A percentile compares a stretch with the other conserved stretches of the same genome.
phyloP scores from a whole-genome alignment of 1,140 invertebrate species.

The Euura lappo region DNA sequence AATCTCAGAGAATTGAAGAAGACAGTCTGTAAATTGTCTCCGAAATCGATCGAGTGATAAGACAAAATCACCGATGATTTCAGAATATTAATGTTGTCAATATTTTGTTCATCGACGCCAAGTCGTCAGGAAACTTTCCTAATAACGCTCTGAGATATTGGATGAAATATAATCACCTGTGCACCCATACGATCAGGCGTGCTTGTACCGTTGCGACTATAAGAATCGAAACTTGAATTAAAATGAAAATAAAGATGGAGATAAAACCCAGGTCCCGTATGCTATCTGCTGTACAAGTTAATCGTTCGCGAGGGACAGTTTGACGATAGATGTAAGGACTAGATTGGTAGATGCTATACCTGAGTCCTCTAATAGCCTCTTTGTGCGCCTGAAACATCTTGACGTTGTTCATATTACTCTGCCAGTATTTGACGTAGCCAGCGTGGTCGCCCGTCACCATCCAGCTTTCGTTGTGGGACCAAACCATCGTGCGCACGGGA shows the following conservation, averaged over 20 bases:
- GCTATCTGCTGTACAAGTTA: slow-evolving; percentile 38
- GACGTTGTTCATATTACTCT: slow-evolving; percentile 99
- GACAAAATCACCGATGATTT: too few relatives aligned
- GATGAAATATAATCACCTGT: slow-evolving; percentile 38
- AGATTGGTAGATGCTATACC: slow-evolving; percentile 72
- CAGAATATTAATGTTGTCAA: too few relatives aligned
- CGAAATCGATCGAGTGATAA: too few relatives aligned
- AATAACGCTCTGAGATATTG: too few relatives aligned
- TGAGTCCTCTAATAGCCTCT: slow-evolving; percentile 97
- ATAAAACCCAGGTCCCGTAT: slow-evolving; percentile 35
- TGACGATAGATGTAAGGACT: slow-evolving; percentile 55
- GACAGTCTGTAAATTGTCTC: too few relatives aligned
- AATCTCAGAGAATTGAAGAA: too few relatives aligned
- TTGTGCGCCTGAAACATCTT: slow-evolving; percentile 99
- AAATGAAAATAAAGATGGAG: slow-evolving; percentile 37
- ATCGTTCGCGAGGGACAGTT: slow-evolving; percentile 24
- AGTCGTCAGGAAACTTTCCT: too few relatives aligned
- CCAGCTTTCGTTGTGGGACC: slow-evolving; percentile 99
- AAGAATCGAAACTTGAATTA: not conserved
- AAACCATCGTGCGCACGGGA: slow-evolving; percentile 97
- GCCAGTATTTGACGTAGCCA: slow-evolving; percentile 99
- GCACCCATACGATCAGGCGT: slow-evolving; percentile 46
- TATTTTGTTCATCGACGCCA: too few relatives aligned
- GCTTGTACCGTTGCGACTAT: not conserved
- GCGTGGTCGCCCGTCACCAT: slow-evolving; percentile 99